Evolutionary conservation across 1,140 invertebrate genomes (phyloP).

Genomic region (Lucilia cuprina): DNA sequence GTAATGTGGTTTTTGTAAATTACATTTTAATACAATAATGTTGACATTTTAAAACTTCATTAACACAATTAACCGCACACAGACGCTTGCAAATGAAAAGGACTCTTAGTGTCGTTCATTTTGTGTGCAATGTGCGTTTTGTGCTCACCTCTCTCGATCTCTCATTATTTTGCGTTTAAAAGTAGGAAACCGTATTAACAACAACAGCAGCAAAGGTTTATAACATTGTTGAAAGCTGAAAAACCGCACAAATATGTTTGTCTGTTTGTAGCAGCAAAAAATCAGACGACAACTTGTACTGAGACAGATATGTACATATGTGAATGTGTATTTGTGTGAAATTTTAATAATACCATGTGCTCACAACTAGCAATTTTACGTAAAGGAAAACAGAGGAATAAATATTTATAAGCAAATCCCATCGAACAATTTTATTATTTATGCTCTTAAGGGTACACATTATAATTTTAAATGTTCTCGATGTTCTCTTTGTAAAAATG

Average conservation of each 20-base stretch:
- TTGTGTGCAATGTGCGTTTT: neutral
- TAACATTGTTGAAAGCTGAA: slow-evolving; percentile 17
- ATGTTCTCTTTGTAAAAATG: no score
- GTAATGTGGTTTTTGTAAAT: slow-evolving; percentile 32
- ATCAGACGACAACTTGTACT: neutral
- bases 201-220: neutral
- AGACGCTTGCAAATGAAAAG: slow-evolving; percentile 26
- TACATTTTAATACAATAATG: slow-evolving; percentile 32
- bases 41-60: slow-evolving; percentile 35
- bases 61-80: slow-evolving; percentile 33
- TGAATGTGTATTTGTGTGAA: no score
- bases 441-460: no score
- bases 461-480: no score
- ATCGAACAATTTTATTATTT: no score
- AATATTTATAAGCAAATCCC: no score
- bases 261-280: neutral
- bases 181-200: neutral
- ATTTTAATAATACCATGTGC: no score
- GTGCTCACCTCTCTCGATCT: neutral
- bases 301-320: neutral
- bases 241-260: slow-evolving; percentile 25
- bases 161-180: neutral
- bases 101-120: neutral
- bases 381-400: no score
- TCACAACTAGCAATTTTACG: no score